Evolutionary conservation across 2,888 invertebrate genomes (phyloP).

Genomic region (Tricholauxania praeusta): DNA sequence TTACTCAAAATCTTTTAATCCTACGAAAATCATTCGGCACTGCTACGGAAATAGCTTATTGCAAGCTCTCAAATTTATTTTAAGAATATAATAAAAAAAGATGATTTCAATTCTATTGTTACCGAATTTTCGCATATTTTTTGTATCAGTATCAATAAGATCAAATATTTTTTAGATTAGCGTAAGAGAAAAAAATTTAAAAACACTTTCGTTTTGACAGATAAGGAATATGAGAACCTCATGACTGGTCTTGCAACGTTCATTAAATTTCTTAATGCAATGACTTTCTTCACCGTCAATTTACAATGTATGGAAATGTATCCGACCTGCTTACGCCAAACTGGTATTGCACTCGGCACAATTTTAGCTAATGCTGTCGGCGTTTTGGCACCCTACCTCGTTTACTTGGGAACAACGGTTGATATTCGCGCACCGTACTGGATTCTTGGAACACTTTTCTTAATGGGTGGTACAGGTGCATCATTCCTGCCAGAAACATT

Average conservation of each 20-base stretch:
- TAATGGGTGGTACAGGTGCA: constrained; percentile 69
- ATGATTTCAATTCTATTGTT: no score
- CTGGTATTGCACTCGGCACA: constrained; percentile 74
- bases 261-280: constrained; percentile 70
- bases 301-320: constrained; percentile 76
- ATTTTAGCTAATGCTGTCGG: constrained; percentile 71
- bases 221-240: constrained; percentile 57
- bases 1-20: no score
- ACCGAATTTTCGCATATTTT: no score
- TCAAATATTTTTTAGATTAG: not conserved
- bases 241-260: constrained; percentile 67
- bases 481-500: constrained; percentile 75
- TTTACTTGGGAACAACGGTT: constrained; percentile 70
- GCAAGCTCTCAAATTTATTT: no score
- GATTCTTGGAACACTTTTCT: constrained; percentile 65
- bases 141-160: no score
- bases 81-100: no score
- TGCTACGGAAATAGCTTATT: no score
- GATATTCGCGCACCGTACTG: constrained; percentile 69
- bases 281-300: constrained; percentile 72
- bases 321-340: constrained; percentile 76
- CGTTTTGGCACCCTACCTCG: constrained; percentile 73
- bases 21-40: no score
- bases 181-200: not conserved
- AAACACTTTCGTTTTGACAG: constrained; percentile 45